Evolutionary conservation across 1,140 invertebrate species (phyloP).

Genomic region (Drosophila ironensis): DNA sequence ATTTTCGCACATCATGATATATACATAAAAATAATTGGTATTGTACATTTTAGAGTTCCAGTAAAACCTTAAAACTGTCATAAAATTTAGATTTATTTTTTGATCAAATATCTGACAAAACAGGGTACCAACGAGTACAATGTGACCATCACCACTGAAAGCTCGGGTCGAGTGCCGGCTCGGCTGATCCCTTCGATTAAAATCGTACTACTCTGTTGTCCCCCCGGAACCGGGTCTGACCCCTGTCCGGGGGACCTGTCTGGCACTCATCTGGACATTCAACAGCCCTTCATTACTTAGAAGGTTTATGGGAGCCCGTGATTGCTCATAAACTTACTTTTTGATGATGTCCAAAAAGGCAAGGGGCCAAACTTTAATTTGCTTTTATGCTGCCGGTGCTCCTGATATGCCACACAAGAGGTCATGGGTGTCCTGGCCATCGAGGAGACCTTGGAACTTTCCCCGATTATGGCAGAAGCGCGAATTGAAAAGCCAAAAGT

Average conservation of each 20-base stretch:
- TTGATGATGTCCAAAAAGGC: conserved; percentile 42
- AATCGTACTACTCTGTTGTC: conserved; percentile 10
- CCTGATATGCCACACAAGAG: not conserved
- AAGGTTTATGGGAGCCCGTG: conserved; percentile 38
- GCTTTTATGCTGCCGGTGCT: conserved; percentile 13
- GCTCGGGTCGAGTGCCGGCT: conserved; percentile 17
- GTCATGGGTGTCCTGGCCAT: not conserved
- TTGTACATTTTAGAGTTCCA: too few relatives aligned
- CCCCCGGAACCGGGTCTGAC: not conserved
- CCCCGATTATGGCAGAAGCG: not conserved
- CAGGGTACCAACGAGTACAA: too few relatives aligned
- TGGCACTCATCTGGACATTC: not conserved
- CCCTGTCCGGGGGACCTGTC: not conserved
- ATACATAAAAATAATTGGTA: too few relatives aligned
- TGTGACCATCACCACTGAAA: not conserved
- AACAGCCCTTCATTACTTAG: conserved; percentile 31
- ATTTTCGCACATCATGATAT: too few relatives aligned
- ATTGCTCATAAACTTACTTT: conserved; percentile 46
- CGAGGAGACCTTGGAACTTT: conserved; percentile 15
- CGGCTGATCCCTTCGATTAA: conserved; percentile 40
- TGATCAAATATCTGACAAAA: too few relatives aligned
- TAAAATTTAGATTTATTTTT: too few relatives aligned
- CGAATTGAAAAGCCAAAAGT: not conserved
- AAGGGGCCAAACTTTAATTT: conserved; percentile 37
- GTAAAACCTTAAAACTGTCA: too few relatives aligned